phyloP scores from a whole-genome alignment of 2,113 vertebrate genomes.

The Anser cygnoides region DNA sequence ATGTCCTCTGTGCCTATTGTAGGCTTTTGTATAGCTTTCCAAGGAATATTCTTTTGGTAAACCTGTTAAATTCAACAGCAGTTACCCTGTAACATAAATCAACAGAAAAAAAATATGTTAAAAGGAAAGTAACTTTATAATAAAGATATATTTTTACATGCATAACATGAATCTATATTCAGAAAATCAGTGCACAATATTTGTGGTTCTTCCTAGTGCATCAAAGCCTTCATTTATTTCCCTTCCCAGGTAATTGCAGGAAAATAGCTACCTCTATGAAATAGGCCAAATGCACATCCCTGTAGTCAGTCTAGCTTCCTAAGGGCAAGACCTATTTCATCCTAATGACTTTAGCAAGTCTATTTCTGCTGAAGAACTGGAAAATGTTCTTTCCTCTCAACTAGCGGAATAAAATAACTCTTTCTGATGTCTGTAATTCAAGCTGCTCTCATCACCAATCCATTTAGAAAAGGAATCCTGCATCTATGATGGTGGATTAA shows the following conservation, averaged over 20 bases:
- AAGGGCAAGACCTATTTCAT: background rate
- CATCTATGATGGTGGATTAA: background rate
- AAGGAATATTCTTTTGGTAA: background rate
- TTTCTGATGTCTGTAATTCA: conserved; percentile 27
- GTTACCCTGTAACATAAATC: background rate
- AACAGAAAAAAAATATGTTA: background rate
- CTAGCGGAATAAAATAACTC: background rate
- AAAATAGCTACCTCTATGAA: background rate
- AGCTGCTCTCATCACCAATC: conserved; percentile 6
- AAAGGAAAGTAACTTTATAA: background rate
- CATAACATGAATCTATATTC: background rate
- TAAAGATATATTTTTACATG: background rate
- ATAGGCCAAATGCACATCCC: background rate
- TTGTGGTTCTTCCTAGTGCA: background rate
- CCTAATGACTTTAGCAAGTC: background rate
- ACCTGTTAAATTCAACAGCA: background rate
- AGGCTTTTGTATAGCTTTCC: background rate
- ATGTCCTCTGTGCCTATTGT: background rate
- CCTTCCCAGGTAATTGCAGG: background rate
- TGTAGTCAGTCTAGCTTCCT: background rate
- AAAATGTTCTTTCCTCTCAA: conserved; percentile 35
- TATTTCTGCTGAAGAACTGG: conserved; percentile 15
- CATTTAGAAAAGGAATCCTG: conserved; percentile 23
- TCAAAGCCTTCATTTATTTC: background rate
- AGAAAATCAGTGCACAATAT: background rate